Base-by-base conservation (phyloP, 2,888 invertebrate species). In the Lobophora halterata region DNA sequence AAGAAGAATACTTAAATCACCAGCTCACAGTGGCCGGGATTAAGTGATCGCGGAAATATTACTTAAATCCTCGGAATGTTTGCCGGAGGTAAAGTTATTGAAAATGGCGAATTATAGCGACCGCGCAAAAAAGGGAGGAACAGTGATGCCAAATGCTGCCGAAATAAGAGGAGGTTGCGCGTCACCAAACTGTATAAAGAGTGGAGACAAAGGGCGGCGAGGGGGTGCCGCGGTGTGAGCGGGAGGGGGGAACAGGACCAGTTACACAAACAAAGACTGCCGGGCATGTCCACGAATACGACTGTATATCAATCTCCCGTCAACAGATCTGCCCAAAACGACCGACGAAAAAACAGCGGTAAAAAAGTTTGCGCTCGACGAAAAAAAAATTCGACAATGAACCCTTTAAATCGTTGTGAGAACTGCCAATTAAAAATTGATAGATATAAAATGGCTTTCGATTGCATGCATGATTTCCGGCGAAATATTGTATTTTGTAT, bases 371-470 rank as follows among this genome's bases (percentile, higher is more conserved):
- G 58, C 61, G 51, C 61, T 58, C 52, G 47, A 53, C 49, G 65
- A 76, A 79, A 83, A 81, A 79, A 77, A 65, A 65, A 65, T 74
- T 77, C 77, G 71, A 81, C 82, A 81, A 77, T 80, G 83, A 85
- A 60, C 71, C 74, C 71, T 76, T 81, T 83, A 81, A 79, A 77
- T 76, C 76, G 79, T 76, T 83, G 80, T 78, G 80, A 75, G 76
- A 86, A 78, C 77, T 86, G 86, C 86, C 87, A 87, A 87, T 87
- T 87, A 87, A 85, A 86, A 79, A 81, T 79, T 86, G 80, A 86
- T 85, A 83, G 78, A 82, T 79, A 74, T 46, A 46, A 48, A 46
- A 47, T 11, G 21, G 28, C 37, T 42, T 43, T 39, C 39, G 36
- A 23, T 17, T 38, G 18, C 29, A 27, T 37, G 10, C 23, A 21